Base-by-base conservation (phyloP, 2,888 invertebrate species). In the Apotomis betuletana region DNA sequence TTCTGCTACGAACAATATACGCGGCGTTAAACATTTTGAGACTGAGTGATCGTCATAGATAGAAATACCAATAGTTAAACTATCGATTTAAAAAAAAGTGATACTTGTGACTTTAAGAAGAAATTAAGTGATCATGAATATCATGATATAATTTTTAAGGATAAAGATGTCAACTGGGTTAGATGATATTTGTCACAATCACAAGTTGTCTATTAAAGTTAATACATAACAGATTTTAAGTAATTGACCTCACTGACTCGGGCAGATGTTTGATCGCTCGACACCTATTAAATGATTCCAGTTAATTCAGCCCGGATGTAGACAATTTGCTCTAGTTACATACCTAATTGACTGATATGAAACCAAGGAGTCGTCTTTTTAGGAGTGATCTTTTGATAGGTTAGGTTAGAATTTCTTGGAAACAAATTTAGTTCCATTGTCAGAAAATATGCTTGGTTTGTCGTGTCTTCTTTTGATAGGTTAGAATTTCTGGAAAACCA, bases 271-370 rank as follows among this genome's bases (percentile, higher is more conserved):
- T 85, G 87, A 87, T 90, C 88, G 89, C 82, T 83, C 85, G 84
- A 88, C 90, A 90, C 90, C 88, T 90, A 88, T 88, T 90, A 86
- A 87, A 87, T 82, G 81, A 81, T 78, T 83, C 84, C 82, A 81
- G 85, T 84, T 89, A 87, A 90, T 90, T 85, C 82, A 82, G 83
- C 81, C 89, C 90, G 92, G 92, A 92, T 90, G 91, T 86, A 78
- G 83, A 81, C 90, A 92, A 92, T 92, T 92, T 87, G 87, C 82
- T 86, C 87, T 90, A 90, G 90, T 90, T 90, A 62, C 59, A 68
- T 72, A 72, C 58, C 72, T 74, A 68, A 68, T 70, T 71, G 74
- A 67, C 67, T 65, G 64, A 69, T 57, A 61, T 41, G 46, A 57
- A 58, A 63, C 55, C 67, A 70, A 74, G 74, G 62, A 65, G 67